A percentile compares a stretch with the other conserved stretches of the same genome.
Evolutionary conservation across 23 tunicate genomes (phyloP).

Genomic region (Trididemnum nubilum): DNA sequence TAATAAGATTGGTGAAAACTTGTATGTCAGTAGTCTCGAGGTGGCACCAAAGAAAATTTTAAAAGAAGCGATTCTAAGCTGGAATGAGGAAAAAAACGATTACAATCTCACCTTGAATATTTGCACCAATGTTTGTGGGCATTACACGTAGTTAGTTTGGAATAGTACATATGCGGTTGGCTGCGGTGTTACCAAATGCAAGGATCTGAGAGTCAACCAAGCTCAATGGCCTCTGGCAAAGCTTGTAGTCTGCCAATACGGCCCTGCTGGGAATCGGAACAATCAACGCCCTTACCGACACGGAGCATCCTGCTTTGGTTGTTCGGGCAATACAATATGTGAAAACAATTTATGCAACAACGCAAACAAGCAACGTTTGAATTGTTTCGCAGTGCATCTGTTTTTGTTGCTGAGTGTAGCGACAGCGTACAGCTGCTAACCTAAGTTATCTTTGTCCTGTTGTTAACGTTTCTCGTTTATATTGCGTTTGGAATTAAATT

Average conservation of each 20-base stretch:
- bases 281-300: slow-evolving; percentile 35
- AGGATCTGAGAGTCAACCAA: slow-evolving; percentile 19
- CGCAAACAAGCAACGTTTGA: too few relatives aligned
- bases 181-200: slow-evolving; percentile 45
- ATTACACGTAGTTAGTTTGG: slow-evolving; percentile 63
- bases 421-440: too few relatives aligned
- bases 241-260: slow-evolving; percentile 55
- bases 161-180: slow-evolving; percentile 54
- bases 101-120: slow-evolving; percentile 38
- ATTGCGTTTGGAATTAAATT: too few relatives aligned
- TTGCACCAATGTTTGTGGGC: slow-evolving; percentile 28
- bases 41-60: not conserved
- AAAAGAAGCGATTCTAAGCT: slow-evolving; percentile 17
- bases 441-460: too few relatives aligned
- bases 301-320: slow-evolving; percentile 42
- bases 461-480: too few relatives aligned
- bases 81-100: slow-evolving; percentile 48
- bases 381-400: too few relatives aligned
- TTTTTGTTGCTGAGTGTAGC: too few relatives aligned
- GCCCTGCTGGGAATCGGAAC: slow-evolving; percentile 52
- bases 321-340: slow-evolving; percentile 41
- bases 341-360: slow-evolving; percentile 36
- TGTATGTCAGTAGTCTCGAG: slow-evolving; percentile 19
- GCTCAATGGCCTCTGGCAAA: slow-evolving; percentile 26
- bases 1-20: too few relatives aligned